Conservation (phyloP, 2,113 vertebrate genomes). For the Pionites leucogaster region DNA sequence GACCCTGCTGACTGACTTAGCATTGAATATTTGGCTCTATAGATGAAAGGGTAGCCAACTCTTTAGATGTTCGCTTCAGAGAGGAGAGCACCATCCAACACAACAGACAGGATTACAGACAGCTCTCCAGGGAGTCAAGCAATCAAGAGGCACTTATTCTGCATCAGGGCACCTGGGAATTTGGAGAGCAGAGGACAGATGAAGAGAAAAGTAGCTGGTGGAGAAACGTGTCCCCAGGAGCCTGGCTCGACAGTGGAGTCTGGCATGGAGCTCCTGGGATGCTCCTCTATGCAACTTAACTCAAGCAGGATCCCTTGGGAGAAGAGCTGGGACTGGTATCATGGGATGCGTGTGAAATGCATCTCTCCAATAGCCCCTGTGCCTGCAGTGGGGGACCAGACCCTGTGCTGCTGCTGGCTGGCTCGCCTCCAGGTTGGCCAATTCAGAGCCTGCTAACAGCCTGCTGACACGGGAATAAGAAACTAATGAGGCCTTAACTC, state of each 20-base stretch:
- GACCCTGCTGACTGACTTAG: not conserved
- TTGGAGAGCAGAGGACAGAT: not conserved
- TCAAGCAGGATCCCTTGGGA: not conserved
- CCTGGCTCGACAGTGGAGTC: not conserved
- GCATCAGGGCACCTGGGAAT: not conserved
- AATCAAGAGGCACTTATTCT: not conserved
- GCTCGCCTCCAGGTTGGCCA: slow-evolving; percentile 11
- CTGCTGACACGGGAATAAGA: slow-evolving; percentile 53
- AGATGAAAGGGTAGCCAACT: not conserved
- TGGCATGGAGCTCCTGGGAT: not conserved
- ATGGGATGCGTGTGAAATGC: not conserved
- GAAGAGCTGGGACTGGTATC: not conserved
- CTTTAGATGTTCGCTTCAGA: slow-evolving; percentile 20
- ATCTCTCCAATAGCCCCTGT: not conserved
- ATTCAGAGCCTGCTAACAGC: slow-evolving; percentile 55
- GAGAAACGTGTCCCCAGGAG: not conserved
- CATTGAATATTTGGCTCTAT: not conserved
- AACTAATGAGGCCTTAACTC: slow-evolving; percentile 64
- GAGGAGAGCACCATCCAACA: not conserved
- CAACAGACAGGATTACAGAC: not conserved
- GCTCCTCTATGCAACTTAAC: not conserved
- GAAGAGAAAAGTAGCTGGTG: not conserved
- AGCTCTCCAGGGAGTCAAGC: not conserved
- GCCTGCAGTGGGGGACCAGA: not conserved
- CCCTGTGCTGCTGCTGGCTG: not conserved